These are phyloP conservation scores for Pentamera pediparva DNA, from an alignment of 53 echinoderm and acorn worm species.

Conservation along the genomic window DNA sequence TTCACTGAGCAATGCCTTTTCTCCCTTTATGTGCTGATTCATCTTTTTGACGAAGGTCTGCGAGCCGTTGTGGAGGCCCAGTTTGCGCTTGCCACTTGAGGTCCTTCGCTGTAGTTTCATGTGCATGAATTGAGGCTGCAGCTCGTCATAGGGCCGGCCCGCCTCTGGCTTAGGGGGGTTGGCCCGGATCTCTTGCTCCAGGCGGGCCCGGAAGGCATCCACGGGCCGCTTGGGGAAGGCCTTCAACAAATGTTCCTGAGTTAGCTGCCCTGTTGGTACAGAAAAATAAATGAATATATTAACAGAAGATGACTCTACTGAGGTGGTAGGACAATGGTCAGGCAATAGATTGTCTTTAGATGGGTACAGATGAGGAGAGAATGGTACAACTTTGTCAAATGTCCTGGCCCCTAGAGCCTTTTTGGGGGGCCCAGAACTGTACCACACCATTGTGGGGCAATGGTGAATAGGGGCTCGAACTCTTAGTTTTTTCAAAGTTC, in stretches of 20 bases:
- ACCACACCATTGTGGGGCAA: no score
- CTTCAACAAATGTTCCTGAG: conserved; percentile 20
- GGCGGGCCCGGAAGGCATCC: conserved; percentile 23
- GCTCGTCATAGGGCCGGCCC: conserved; percentile 14
- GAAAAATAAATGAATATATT: background rate
- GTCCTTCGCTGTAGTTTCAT: conserved; percentile 18
- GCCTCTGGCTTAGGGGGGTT: conserved; percentile 6
- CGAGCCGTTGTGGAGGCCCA: conserved; percentile 20
- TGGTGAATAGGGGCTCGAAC: no score
- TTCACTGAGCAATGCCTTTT: background rate
- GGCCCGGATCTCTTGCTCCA: conserved; percentile 27
- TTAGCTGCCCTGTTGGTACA: background rate
- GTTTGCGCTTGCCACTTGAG: conserved; percentile 20
- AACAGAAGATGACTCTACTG: no score
- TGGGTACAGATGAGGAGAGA: no score
- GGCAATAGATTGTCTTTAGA: no score
- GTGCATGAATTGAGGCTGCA: conserved; percentile 31
- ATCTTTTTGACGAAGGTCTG: conserved; percentile 38
- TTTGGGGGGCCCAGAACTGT: no score
- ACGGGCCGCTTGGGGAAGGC: conserved; percentile 16
- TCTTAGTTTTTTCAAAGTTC: no score
- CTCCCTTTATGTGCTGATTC: conserved; percentile 28
- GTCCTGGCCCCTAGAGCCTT: no score
- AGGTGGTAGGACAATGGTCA: no score
- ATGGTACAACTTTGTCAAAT: no score